Conservation (phyloP, 2,797 vertebrate species). For the Catostomus latipinnis region DNA sequence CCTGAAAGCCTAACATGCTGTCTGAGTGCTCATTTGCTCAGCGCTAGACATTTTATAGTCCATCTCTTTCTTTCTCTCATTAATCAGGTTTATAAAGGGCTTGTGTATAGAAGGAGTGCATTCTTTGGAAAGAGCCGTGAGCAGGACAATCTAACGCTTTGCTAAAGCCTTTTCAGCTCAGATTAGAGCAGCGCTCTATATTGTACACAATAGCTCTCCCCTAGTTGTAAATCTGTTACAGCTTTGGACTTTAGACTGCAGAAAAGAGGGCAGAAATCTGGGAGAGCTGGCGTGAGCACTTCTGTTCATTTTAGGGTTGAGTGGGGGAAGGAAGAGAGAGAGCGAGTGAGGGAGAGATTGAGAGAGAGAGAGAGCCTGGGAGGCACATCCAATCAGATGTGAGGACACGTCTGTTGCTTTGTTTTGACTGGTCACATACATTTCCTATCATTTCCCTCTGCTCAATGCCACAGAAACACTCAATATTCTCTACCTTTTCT, state of each 20-base stretch:
- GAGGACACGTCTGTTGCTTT: slow-evolving; percentile 47
- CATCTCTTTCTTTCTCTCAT: slow-evolving; percentile 44
- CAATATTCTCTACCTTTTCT: slow-evolving; percentile 21
- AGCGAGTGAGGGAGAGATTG: too few relatives aligned
- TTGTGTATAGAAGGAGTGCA: slow-evolving; percentile 44
- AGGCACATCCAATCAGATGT: slow-evolving; percentile 44
- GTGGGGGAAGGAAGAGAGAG: slow-evolving; percentile 25
- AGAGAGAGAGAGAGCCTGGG: slow-evolving; percentile 19
- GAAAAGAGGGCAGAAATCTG: slow-evolving; percentile 53
- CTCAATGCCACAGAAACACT: slow-evolving; percentile 27
- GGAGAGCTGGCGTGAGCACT: slow-evolving; percentile 23
- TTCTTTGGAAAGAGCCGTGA: slow-evolving; percentile 36
- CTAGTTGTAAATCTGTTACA: slow-evolving; percentile 63
- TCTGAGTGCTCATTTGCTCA: slow-evolving; percentile 1
- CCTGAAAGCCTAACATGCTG: not conserved
- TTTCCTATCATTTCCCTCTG: slow-evolving; percentile 36
- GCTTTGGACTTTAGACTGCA: slow-evolving; percentile 58
- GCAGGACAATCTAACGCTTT: slow-evolving; percentile 40
- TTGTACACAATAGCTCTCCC: slow-evolving; percentile 52
- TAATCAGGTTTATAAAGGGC: slow-evolving; percentile 23
- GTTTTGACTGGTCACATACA: slow-evolving; percentile 50
- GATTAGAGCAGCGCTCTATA: slow-evolving; percentile 52
- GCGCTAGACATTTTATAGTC: slow-evolving; percentile 11
- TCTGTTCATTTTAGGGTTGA: slow-evolving; percentile 45
- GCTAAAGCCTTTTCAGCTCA: slow-evolving; percentile 55